Base-by-base conservation (phyloP, 1,140 invertebrate species). In the Goniozus legneri region DNA sequence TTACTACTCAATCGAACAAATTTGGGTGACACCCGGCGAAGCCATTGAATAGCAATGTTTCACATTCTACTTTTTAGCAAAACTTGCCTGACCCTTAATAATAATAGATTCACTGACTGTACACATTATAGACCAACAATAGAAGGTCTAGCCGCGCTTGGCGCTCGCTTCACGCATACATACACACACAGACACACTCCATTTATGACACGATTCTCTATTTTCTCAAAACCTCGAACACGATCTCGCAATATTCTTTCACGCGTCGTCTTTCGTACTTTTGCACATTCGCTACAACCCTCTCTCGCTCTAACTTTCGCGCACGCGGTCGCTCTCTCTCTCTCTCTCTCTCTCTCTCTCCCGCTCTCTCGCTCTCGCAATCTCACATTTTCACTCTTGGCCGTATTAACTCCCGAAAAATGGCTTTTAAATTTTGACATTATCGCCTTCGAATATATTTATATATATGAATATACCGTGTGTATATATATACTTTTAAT, bases 91-190 rank as follows among this genome's bases (percentile, higher is more conserved):
- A 73, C 65, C 62, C 73, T 75, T 76, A 76, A 76, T 75, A 73
- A 73, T 75, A 75, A 76, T 76, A 76, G 72, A 73, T 76, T 76
- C 67, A 73, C 71, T 74, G 73, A 76, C 73, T 76, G 72, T 75
- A 76, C 72, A 75, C 69, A 66, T 73, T 75, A 76, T 72, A 73
- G 73, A 75, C 73, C 73, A 76, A 75, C 72, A 73, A 76, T 76
- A 72, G 64, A 66, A 71, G 66, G 71, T 73, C 73, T 73, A 65
- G 59, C 44, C 52, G 60, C 65, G 63, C 70, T 64, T 65, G 54
- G 62, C 62, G 53, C 64, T 58, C 61, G 58, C 53, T 60, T 62
- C 66, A 58, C 65, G 66, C 61, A 64, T 68, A 63, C 60, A 51
- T 62, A 66, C 54, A 62, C 55, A 64, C 60, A 56, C 54, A 67